These are phyloP conservation scores for Fistularia tabacaria DNA, from an alignment of 2,797 vertebrate genomes.

Conservation along the genomic window DNA sequence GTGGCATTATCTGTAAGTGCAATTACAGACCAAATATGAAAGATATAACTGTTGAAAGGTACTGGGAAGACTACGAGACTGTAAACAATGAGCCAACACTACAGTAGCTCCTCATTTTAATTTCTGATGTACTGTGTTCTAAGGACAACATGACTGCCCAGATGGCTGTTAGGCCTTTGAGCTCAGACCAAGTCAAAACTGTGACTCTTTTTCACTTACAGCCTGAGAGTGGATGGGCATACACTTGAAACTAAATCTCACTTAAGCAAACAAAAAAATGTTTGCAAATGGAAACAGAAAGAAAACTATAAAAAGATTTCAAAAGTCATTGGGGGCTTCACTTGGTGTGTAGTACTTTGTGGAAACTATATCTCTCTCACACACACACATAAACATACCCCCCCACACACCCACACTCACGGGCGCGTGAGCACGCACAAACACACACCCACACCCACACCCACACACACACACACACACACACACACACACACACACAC, in stretches of 20 bases:
- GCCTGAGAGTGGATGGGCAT: neutral
- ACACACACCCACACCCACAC: no score
- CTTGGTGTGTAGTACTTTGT: slow-evolving; percentile 22
- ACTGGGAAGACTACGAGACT: slow-evolving; percentile 8
- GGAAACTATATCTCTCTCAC: slow-evolving; percentile 33
- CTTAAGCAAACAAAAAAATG: slow-evolving; percentile 1
- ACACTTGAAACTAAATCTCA: slow-evolving; percentile 4
- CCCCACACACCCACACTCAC: no score
- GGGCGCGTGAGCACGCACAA: no score
- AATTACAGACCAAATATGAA: no score
- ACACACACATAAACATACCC: no score
- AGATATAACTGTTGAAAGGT: no score
- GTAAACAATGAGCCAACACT: slow-evolving; percentile 14
- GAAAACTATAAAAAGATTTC: slow-evolving; percentile 41
- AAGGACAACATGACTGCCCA: slow-evolving; percentile 26
- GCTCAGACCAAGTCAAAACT: slow-evolving; percentile 25
- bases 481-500: no score
- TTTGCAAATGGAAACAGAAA: slow-evolving; percentile 12
- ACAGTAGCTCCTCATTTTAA: slow-evolving; percentile 16
- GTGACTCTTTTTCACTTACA: slow-evolving; percentile 5
- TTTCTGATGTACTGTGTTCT: slow-evolving; percentile 25
- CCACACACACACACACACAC: no score
- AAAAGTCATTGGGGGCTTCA: slow-evolving; percentile 22
- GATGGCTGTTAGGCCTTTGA: slow-evolving; percentile 31
- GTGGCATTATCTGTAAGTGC: no score